Percentiles rank a stretch among this genome's conserved stretches.
Evolutionary conservation across 92 coral and sea anemone genomes (phyloP).

Genomic region (Epizoanthus stellaris): DNA sequence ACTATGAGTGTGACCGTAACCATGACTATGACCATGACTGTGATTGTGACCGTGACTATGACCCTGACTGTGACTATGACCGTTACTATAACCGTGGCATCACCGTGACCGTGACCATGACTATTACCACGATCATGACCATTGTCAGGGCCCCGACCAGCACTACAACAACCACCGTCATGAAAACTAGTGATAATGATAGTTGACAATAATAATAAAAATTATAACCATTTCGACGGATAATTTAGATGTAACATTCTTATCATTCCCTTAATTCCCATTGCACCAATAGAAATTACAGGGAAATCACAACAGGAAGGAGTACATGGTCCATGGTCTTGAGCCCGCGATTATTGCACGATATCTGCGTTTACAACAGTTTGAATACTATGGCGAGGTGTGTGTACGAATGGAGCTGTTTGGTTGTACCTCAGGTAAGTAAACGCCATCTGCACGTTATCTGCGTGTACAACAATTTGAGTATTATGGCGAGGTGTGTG

Average conservation of each 20-base stretch:
- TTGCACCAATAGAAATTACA: conserved; percentile 6
- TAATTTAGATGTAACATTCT: not conserved
- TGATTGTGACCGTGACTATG: no score
- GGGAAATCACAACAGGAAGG: conserved; percentile 37
- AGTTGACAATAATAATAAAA: not conserved
- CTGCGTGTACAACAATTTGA: not conserved
- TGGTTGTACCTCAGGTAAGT: conserved; percentile 29
- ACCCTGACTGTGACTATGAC: no score
- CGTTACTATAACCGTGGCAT: no score
- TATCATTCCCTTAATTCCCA: not conserved
- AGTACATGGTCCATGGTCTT: conserved; percentile 30
- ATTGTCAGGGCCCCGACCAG: no score
- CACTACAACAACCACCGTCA: no score
- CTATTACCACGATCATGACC: no score
- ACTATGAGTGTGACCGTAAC: no score
- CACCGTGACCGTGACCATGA: no score
- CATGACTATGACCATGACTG: no score
- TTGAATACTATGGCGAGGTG: conserved; percentile 26
- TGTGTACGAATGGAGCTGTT: conserved; percentile 27
- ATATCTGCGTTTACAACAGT: conserved; percentile 22
- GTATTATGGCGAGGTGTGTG: no score
- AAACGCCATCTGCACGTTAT: not conserved
- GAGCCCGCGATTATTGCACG: conserved; percentile 38
- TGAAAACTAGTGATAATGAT: no score
- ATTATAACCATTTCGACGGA: not conserved